Evolutionary conservation across 2,888 invertebrate genomes (phyloP).

Genomic region (Campoletis raptor): DNA sequence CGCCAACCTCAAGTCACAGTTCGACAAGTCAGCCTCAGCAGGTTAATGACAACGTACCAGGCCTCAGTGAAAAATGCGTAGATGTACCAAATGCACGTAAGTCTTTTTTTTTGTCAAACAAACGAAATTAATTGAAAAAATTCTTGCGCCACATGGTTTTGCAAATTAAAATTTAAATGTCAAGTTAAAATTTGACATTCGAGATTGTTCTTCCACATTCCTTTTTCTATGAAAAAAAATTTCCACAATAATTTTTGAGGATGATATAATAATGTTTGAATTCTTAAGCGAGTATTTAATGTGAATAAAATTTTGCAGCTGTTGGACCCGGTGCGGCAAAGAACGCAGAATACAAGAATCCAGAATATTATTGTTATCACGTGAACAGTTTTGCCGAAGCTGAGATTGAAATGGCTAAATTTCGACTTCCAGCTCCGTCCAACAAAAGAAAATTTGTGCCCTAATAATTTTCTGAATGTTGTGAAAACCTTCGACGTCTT

Average conservation of each 20-base stretch:
- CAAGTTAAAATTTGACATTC: no score
- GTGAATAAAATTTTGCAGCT: conserved; percentile 80
- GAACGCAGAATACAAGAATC: conserved; percentile 92
- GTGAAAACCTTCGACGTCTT: neutral
- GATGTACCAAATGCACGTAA: conserved; percentile 78
- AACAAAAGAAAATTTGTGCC: conserved; percentile 64
- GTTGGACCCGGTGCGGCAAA: conserved; percentile 92
- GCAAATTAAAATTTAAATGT: no score
- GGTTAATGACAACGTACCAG: conserved; percentile 87
- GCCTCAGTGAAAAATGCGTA: conserved; percentile 86
- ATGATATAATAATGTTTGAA: neutral
- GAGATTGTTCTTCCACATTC: no score
- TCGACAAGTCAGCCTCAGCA: conserved; percentile 70
- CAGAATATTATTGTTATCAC: conserved; percentile 94
- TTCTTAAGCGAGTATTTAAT: neutral
- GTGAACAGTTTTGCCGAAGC: conserved; percentile 92
- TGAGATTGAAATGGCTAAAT: conserved; percentile 93
- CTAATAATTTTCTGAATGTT: conserved; percentile 8
- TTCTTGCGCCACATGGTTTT: neutral
- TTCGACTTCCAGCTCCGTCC: conserved; percentile 92
- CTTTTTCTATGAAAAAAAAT: neutral
- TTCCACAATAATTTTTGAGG: no score
- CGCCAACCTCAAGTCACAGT: conserved; percentile 14
- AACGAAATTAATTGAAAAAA: neutral
- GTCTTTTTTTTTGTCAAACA: conserved; percentile 45